These are phyloP conservation scores for Pangasius larnaudii DNA, from an alignment of 2,797 vertebrate species.

Conservation along the genomic window DNA sequence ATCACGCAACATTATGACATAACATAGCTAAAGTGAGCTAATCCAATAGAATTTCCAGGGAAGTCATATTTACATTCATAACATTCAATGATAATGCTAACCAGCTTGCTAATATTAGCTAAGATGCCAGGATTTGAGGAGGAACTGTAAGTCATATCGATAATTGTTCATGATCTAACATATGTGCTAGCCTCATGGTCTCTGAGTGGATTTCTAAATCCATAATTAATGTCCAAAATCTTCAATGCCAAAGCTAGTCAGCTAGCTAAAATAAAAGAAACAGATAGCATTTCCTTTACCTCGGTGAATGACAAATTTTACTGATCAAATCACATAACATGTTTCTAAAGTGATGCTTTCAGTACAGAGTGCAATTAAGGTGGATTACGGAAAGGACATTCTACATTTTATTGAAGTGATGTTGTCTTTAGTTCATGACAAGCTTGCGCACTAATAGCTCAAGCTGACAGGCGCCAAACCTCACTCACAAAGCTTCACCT, in stretches of 20 bases:
- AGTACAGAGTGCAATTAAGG: neutral
- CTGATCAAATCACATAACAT: neutral
- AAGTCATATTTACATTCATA: neutral
- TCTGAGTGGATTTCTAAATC: neutral
- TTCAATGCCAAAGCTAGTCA: neutral
- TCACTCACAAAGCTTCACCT: constrained; percentile 4
- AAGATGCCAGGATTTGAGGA: neutral
- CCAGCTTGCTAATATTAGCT: neutral
- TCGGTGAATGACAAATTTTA: neutral
- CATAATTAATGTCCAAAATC: neutral
- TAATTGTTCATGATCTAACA: neutral
- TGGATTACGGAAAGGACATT: neutral
- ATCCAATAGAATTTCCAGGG: neutral
- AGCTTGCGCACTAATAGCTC: neutral
- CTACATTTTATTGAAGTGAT: neutral
- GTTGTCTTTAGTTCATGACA: constrained; percentile 9
- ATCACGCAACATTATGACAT: neutral
- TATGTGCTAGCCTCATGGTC: neutral
- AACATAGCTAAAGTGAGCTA: neutral
- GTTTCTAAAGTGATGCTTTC: neutral
- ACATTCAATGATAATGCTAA: neutral
- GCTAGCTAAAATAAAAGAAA: neutral
- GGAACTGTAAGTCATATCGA: neutral
- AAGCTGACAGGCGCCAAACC: constrained; percentile 27
- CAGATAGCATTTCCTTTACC: neutral